Conservation (phyloP, 2,113 vertebrate genomes). For the Fulmarus glacialis region DNA sequence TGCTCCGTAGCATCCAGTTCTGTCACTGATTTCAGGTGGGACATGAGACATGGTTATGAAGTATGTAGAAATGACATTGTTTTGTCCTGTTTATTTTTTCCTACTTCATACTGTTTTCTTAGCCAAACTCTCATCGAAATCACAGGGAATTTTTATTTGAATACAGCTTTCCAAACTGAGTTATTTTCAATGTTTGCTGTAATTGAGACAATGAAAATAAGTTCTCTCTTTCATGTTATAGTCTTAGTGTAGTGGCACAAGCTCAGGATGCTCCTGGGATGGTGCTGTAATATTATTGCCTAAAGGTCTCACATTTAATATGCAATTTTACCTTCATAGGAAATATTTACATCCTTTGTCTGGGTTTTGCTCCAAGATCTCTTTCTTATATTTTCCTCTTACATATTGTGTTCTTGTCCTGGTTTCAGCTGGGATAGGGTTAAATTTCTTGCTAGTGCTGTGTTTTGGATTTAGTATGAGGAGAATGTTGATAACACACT, state of each 20-base stretch:
- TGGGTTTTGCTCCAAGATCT: background rate
- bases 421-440: too few relatives aligned
- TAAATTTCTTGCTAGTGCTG: too few relatives aligned
- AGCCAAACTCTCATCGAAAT: background rate
- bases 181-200: background rate
- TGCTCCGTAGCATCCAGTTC: background rate
- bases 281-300: background rate
- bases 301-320: background rate
- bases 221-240: background rate
- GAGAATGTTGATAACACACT: too few relatives aligned
- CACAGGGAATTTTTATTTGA: background rate
- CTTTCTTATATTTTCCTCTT: background rate
- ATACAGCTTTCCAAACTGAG: background rate
- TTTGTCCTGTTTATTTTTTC: background rate
- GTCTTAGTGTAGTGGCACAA: background rate
- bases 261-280: background rate
- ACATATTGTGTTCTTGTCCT: too few relatives aligned
- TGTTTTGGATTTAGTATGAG: too few relatives aligned
- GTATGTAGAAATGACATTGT: background rate
- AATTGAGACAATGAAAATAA: background rate
- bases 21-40: background rate
- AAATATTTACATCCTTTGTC: background rate
- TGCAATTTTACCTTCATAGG: background rate
- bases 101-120: background rate
- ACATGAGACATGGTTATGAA: background rate